Base-by-base conservation (phyloP, 2,113 vertebrate genomes). In the Plecotus auritus region DNA sequence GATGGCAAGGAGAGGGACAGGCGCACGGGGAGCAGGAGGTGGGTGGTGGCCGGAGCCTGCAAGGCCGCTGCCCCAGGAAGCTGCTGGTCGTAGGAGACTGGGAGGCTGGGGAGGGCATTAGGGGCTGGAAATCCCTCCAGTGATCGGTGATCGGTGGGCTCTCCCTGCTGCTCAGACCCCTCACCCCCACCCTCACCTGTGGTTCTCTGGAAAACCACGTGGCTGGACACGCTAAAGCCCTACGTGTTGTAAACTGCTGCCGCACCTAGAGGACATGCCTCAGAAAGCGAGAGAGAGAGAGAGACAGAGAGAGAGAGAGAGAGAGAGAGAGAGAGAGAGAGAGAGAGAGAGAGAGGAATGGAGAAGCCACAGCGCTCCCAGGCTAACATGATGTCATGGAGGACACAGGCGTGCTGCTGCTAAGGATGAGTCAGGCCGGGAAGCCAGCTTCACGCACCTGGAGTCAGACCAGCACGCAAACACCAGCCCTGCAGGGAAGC, bases 401-500 rank as follows among this genome's bases (percentile, higher is more conserved):
- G 93, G 22, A 32, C 18, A 26, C 78, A 12, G 54, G 51, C 69
- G 7, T 6, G 51, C 0, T 0, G 17, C 49, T 96, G 96, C 90
- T 69, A 47, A 23, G 93, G 89, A 49, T 97, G 98, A 98, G 96
- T 96, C 97, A 98, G 97, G n/a, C 93, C 80, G 97, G 97, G 97
- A 97, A 56, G 37, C 73, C 61, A 2, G 96, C 95, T 84, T 72
- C 40, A 0, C 94, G 96, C 97, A 97, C 97, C 98, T 98, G 98
- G 97, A 98, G 97, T 94, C 96, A 70, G 95, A 96, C 92, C 95
- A 95, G 97, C 96, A 56, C 30, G 93, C 94, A 97, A 94, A 96
- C 97, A 94, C 92, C 94, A 61, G 96, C 95, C 95, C 97, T 93
- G 76, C 59, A 92, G 98, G 97, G 97, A 97, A 97, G 97, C 96